phyloP scores from a whole-genome alignment of 2,888 invertebrate species.

The Ectemnius continuus region DNA sequence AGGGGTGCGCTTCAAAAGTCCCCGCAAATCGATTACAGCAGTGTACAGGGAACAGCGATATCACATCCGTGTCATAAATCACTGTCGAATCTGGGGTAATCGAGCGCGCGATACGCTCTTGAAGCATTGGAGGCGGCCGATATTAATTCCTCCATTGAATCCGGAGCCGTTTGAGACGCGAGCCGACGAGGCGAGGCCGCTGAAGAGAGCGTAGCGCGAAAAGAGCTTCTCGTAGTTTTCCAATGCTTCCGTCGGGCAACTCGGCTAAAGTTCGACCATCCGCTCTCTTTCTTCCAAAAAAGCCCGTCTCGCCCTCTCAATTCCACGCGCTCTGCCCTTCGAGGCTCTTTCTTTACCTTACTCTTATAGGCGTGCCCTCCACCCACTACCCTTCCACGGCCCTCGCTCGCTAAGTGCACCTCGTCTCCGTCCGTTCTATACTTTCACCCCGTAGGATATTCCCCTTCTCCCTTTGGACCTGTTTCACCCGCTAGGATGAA shows the following conservation, averaged over 20 bases:
- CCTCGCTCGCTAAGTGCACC: slow-evolving; percentile 67
- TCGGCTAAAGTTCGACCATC: slow-evolving; percentile 19
- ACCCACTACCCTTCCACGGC: slow-evolving; percentile 45
- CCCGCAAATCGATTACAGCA: slow-evolving; percentile 60
- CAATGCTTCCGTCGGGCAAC: slow-evolving; percentile 37
- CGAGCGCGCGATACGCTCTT: slow-evolving; percentile 62
- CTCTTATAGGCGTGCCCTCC: slow-evolving; percentile 43
- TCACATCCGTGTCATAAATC: slow-evolving; percentile 70
- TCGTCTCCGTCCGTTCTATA: slow-evolving; percentile 52
- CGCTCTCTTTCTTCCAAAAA: slow-evolving; percentile 31
- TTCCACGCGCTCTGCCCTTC: slow-evolving; percentile 30
- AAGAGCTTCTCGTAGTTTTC: slow-evolving; percentile 63
- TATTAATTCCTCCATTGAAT: slow-evolving; percentile 72
- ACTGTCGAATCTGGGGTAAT: slow-evolving; percentile 73
- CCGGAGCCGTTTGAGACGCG: slow-evolving; percentile 30
- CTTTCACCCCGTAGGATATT: slow-evolving; percentile 52
- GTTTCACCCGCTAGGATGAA: slow-evolving; percentile 49
- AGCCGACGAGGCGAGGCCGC: slow-evolving; percentile 8
- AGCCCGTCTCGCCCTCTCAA: slow-evolving; percentile 10
- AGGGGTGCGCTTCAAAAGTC: slow-evolving; percentile 47
- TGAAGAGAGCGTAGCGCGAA: slow-evolving; percentile 57
- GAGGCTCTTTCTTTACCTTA: slow-evolving; percentile 44
- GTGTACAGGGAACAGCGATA: slow-evolving; percentile 53
- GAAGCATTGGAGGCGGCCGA: slow-evolving; percentile 66
- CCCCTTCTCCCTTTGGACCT: slow-evolving; percentile 32